Percentiles rank a stretch among this genome's conserved stretches.
Evolutionary conservation across 2,888 invertebrate genomes (phyloP).

Genomic region (Dysmachus trigonus): DNA sequence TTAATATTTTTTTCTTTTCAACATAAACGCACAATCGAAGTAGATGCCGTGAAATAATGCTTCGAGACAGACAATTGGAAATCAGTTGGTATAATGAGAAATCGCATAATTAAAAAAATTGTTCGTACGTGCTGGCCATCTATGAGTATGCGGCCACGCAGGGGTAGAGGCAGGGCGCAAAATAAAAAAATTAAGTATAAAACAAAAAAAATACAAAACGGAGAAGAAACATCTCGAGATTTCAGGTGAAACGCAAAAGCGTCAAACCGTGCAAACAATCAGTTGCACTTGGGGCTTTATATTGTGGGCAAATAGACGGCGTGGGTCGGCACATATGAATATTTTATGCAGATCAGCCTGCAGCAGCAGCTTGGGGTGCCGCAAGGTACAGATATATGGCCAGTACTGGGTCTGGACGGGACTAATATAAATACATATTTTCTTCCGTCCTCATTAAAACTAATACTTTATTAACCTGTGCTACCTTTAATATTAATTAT

Average conservation of each 20-base stretch:
- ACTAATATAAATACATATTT: background rate
- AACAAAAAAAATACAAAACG: background rate
- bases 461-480: background rate
- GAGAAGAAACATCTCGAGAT: background rate
- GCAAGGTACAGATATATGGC: background rate
- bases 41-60: background rate
- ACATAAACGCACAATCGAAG: constrained; percentile 11
- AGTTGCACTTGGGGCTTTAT: background rate
- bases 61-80: background rate
- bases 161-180: background rate
- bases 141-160: background rate
- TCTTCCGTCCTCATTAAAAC: background rate
- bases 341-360: background rate
- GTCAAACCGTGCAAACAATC: background rate
- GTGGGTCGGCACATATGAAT: constrained; percentile 8
- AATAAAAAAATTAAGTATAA: no score
- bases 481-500: background rate
- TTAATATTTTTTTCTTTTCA: background rate
- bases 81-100: constrained; percentile 2
- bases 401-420: background rate
- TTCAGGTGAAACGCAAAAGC: background rate
- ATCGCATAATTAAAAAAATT: constrained; percentile 23
- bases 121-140: background rate
- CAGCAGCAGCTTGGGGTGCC: background rate
- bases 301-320: background rate